A percentile compares a stretch with the other conserved stretches of the same genome.
phyloP scores from a whole-genome alignment of 2,113 vertebrate species.

The Oophaga pumilio region DNA sequence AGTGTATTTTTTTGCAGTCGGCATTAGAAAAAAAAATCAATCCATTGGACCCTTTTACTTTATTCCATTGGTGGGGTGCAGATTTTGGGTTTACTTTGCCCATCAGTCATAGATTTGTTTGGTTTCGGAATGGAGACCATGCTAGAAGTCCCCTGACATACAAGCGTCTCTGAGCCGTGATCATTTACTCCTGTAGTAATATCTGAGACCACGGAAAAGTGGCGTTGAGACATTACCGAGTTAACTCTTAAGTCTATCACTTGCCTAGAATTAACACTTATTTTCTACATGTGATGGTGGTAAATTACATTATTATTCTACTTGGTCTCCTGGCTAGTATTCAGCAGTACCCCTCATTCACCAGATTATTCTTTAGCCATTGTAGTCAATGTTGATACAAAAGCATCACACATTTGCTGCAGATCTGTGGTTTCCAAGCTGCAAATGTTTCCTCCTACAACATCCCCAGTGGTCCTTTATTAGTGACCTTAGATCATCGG shows the following conservation, averaged over 20 bases:
- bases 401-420: too few species aligned
- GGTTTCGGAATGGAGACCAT: background rate
- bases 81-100: background rate
- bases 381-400: too few species aligned
- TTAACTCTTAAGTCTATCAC: background rate
- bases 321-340: too few species aligned
- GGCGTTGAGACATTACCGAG: background rate
- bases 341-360: too few species aligned
- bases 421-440: too few species aligned
- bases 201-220: background rate
- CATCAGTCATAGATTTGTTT: background rate
- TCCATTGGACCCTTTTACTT: background rate
- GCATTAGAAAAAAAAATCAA: background rate
- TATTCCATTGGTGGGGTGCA: background rate
- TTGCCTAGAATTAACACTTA: background rate
- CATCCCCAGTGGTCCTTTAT: background rate
- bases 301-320: background rate
- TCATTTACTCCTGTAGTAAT: background rate
- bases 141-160: background rate
- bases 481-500: background rate
- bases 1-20: background rate
- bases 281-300: background rate
- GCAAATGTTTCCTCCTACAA: too few species aligned
- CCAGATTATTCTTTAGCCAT: too few species aligned
- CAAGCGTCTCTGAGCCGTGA: background rate